These are phyloP conservation scores for Pteronura brasiliensis DNA, from an alignment of 2,113 vertebrate genomes.

Conservation along the genomic window DNA sequence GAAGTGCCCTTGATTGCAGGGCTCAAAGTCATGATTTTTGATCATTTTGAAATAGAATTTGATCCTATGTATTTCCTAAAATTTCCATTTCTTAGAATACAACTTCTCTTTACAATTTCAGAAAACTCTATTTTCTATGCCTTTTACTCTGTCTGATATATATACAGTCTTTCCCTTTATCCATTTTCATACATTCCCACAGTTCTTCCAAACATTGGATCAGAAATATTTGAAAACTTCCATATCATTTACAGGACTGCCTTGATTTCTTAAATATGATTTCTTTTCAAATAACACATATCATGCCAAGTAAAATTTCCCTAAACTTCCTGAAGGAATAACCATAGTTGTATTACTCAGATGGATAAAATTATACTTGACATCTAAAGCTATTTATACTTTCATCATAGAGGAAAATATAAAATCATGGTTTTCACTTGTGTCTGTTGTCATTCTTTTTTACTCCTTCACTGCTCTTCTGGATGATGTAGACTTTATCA, in stretches of 20 bases:
- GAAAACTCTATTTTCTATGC: background rate
- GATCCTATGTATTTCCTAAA: background rate
- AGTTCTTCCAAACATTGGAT: background rate
- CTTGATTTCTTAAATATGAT: background rate
- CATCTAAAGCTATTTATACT: background rate
- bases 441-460: background rate
- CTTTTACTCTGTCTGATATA: background rate
- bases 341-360: background rate
- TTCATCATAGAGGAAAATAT: background rate
- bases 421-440: background rate
- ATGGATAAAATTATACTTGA: background rate
- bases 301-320: background rate
- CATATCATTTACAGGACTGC: background rate
- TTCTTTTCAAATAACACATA: background rate
- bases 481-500: background rate
- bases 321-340: background rate
- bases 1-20: background rate
- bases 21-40: background rate
- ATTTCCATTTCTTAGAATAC: background rate
- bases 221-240: background rate
- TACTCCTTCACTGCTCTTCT: background rate
- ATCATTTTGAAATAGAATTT: background rate
- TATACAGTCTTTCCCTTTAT: background rate
- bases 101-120: background rate
- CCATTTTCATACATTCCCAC: background rate